Percentiles rank a stretch among this genome's conserved stretches.
Evolutionary conservation across 1,140 invertebrate species (phyloP).

Genomic region (Chionoecetes opilio): DNA sequence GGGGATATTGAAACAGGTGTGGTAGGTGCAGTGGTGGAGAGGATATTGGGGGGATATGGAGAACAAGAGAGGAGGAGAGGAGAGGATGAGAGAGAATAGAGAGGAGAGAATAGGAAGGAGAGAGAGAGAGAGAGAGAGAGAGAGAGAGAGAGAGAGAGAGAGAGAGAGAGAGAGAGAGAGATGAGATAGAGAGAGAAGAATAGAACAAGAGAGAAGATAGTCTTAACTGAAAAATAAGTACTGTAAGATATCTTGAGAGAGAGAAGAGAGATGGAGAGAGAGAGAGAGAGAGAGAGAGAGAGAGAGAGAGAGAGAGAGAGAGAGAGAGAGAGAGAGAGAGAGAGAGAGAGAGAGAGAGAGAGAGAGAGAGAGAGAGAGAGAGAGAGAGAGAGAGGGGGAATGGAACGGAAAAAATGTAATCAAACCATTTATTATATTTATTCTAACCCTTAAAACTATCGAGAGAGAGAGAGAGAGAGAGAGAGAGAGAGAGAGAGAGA

Average conservation of each 20-base stretch:
- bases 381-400: constrained; percentile 22
- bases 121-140: constrained; percentile 44
- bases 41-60: background rate
- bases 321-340: constrained; percentile 56
- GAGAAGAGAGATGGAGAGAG: background rate
- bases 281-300: background rate
- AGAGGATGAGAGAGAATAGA: background rate
- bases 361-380: constrained; percentile 58
- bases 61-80: too few relatives aligned
- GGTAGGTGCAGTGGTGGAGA: background rate
- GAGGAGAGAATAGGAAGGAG: background rate
- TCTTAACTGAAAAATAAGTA: too few relatives aligned
- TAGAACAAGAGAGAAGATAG: too few relatives aligned
- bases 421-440: background rate
- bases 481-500: background rate
- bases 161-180: constrained; percentile 44
- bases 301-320: constrained; percentile 9
- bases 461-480: background rate
- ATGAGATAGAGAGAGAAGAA: constrained; percentile 38
- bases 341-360: constrained; percentile 54
- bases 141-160: constrained; percentile 44
- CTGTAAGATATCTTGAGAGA: too few relatives aligned
- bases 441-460: too few relatives aligned
- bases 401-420: background rate
- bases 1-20: background rate